Percentiles rank a stretch among this genome's conserved stretches.
These are phyloP conservation scores for Dinothrombium tinctorium DNA, from an alignment of 1,140 invertebrate species.

Conservation along the genomic window DNA sequence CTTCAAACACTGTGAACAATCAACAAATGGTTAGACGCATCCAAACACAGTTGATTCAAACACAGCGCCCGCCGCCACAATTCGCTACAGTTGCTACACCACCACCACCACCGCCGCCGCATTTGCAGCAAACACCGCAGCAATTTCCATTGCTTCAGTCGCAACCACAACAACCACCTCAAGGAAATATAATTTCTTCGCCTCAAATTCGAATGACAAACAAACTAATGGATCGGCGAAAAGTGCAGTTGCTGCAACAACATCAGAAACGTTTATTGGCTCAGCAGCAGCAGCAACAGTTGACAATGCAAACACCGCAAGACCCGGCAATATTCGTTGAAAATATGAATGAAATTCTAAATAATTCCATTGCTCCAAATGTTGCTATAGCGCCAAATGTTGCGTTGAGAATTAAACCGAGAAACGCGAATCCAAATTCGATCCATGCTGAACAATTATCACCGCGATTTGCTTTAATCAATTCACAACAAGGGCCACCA, in stretches of 20 bases:
- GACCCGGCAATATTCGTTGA: constrained; percentile 30
- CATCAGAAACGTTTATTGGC: constrained; percentile 29
- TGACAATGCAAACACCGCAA: constrained; percentile 36
- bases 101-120: no score
- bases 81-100: not conserved
- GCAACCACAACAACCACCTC: not conserved
- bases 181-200: constrained; percentile 1
- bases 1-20: not conserved
- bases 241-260: constrained; percentile 24
- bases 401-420: constrained; percentile 18
- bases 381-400: constrained; percentile 30
- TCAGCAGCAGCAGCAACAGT: constrained; percentile 31
- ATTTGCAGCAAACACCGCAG: not conserved
- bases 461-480: no score
- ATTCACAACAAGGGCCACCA: no score
- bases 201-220: constrained; percentile 13
- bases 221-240: no score
- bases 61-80: constrained; percentile 3
- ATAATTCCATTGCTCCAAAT: constrained; percentile 53
- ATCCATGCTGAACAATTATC: no score
- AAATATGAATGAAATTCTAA: constrained; percentile 48
- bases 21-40: not conserved
- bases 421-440: no score
- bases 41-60: not conserved
- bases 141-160: constrained; percentile 1